Evolutionary conservation across 92 coral and sea anemone genomes (phyloP).

Genomic region (Anthopleura xanthogrammica): DNA sequence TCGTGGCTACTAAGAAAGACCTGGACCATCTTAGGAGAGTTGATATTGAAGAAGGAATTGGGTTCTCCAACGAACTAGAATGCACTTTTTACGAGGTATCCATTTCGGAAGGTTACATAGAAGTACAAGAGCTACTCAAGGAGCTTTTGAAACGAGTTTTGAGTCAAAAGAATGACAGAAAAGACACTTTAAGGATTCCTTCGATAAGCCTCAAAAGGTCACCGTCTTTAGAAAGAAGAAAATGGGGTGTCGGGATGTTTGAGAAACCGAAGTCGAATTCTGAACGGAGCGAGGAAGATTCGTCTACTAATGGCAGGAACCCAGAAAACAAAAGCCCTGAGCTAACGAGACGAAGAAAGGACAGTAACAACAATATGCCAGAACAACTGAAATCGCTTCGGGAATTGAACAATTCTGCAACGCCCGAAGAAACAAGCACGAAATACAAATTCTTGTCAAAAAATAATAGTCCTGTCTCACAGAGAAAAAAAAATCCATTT

Average conservation of each 20-base stretch:
- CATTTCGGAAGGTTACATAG: constrained; percentile 55
- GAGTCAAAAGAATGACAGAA: constrained; percentile 24
- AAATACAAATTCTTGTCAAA: constrained; percentile 8
- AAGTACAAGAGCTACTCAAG: constrained; percentile 50
- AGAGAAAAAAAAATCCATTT: constrained; percentile 47
- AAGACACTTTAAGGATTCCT: constrained; percentile 47
- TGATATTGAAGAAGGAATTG: constrained; percentile 55
- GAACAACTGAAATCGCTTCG: constrained; percentile 10
- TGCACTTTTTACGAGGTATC: constrained; percentile 64
- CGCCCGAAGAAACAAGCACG: constrained; percentile 6
- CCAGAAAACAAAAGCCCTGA: constrained; percentile 9
- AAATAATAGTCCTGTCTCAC: constrained; percentile 15
- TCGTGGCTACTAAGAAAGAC: constrained; percentile 63
- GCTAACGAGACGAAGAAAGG: neutral
- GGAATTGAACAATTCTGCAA: neutral
- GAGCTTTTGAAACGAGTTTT: constrained; percentile 46
- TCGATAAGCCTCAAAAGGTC: constrained; percentile 34
- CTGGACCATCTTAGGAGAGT: constrained; percentile 60
- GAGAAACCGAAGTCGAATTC: constrained; percentile 12
- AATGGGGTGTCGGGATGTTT: constrained; percentile 10
- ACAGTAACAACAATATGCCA: neutral
- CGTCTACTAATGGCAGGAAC: constrained; percentile 7
- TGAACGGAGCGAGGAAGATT: constrained; percentile 12
- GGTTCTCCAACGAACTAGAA: constrained; percentile 51
- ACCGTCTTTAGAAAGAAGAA: constrained; percentile 43